phyloP scores from a whole-genome alignment of 2,888 invertebrate species.

The Nomada flava region DNA sequence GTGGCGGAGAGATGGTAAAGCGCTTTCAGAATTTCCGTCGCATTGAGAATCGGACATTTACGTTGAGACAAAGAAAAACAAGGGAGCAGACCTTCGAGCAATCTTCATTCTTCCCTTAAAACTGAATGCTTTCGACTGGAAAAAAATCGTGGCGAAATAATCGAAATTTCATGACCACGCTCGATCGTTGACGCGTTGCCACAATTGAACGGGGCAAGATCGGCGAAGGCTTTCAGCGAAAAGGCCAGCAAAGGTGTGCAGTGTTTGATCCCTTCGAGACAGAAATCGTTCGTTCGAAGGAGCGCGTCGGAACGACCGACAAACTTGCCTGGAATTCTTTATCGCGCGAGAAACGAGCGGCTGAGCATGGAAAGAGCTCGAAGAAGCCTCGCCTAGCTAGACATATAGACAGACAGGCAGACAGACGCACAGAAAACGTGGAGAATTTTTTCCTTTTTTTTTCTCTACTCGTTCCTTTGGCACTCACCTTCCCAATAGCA shows the following conservation, averaged over 20 bases:
- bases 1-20: neutral
- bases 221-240: too few relatives aligned
- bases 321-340: conserved; percentile 21
- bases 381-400: neutral
- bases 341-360: neutral
- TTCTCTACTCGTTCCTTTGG: neutral
- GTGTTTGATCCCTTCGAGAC: conserved; percentile 16
- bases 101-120: too few relatives aligned
- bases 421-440: neutral
- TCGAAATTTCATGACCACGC: neutral
- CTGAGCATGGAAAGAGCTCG: neutral
- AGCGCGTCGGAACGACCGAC: neutral
- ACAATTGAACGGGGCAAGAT: neutral
- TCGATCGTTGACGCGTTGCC: neutral
- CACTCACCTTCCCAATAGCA: conserved; percentile 87
- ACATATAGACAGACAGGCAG: too few relatives aligned
- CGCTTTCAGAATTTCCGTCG: neutral
- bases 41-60: neutral
- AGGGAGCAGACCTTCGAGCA: too few relatives aligned
- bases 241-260: neutral
- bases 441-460: neutral
- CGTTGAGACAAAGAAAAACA: neutral
- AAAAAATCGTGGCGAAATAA: neutral
- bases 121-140: too few relatives aligned
- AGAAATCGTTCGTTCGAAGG: conserved; percentile 7